Conservation (phyloP, 2,888 invertebrate genomes). For the Prosopocoilus inquinatus region DNA sequence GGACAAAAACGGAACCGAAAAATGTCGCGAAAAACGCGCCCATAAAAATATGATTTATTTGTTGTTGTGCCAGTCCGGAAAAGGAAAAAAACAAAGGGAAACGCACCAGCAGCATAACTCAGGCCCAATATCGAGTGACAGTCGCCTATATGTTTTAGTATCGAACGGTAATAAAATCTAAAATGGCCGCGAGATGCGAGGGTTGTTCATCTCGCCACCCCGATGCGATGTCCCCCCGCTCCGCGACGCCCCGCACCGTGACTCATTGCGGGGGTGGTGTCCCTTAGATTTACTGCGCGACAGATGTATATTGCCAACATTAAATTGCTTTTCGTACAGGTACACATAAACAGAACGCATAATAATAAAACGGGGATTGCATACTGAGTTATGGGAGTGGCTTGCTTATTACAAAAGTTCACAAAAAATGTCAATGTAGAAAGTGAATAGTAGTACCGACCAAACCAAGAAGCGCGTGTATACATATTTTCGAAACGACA, state of each 20-base stretch:
- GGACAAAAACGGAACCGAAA: slow-evolving; percentile 12
- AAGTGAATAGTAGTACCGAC: too few relatives aligned
- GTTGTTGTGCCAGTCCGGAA: slow-evolving; percentile 23
- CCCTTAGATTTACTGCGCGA: slow-evolving; percentile 30
- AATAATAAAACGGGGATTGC: too few relatives aligned
- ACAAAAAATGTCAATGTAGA: too few relatives aligned
- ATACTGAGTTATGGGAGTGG: too few relatives aligned
- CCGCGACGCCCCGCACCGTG: slow-evolving; percentile 23
- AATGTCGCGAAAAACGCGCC: slow-evolving; percentile 20
- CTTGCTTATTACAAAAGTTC: too few relatives aligned
- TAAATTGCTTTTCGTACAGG: slow-evolving; percentile 30
- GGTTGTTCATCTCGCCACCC: slow-evolving; percentile 32
- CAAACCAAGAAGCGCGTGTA: too few relatives aligned
- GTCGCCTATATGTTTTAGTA: slow-evolving; percentile 49
- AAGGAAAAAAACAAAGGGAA: slow-evolving; percentile 8
- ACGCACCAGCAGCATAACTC: slow-evolving; percentile 18
- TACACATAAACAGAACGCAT: slow-evolving; percentile 7
- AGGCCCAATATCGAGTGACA: slow-evolving; percentile 31
- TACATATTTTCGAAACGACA: too few relatives aligned
- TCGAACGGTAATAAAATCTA: slow-evolving; percentile 53
- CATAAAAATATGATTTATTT: slow-evolving; percentile 31
- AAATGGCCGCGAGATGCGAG: slow-evolving; percentile 48
- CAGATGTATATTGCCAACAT: slow-evolving; percentile 32
- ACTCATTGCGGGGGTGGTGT: slow-evolving; percentile 34
- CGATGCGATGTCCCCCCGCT: slow-evolving; percentile 14